Base-by-base conservation (phyloP, 1,140 invertebrate genomes). In the Habropoda laboriosa region DNA sequence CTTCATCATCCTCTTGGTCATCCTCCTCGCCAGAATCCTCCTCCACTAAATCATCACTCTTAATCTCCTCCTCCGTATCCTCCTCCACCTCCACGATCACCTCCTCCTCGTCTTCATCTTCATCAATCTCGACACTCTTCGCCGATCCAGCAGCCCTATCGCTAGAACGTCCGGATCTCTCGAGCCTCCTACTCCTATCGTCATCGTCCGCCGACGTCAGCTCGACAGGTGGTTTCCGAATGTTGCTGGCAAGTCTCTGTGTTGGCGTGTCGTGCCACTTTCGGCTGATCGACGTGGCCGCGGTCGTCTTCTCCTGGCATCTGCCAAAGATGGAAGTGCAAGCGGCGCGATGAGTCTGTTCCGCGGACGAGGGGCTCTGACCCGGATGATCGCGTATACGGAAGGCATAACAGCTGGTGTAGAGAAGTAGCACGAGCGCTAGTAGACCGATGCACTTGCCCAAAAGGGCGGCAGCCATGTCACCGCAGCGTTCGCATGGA, bases 401-500 rank as follows among this genome's bases (percentile, higher is more conserved):
- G 73, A 93, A 92, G 16, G 88, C 92, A 68, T 83, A 90, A 67
- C 90, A 91, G 51, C 91, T 80, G 24, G 82, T 78, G 67, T 90
- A 91, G 32, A 91, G 47, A 1, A 91, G 55, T 21, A 91, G 16
- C 10, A 90, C 40, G 0, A 92, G 70, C 47, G 86, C 79, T 49
- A 89, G 18, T 12, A 91, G 51, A 8, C 87, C 79, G 60, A 81
- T 68, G 78, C 79, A 91, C 84, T 89, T 92, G 88, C 89, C 91
- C 90, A 86, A 51, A 80, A 81, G 80, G 90, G 91, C 88, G 89
- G 83, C 63, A 81, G 91, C 91, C 91, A 93, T 92, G 58, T 87
- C 81, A 86, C 81, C 80, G 79, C 60, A 70, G 38, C 68, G 71
- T 90, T 92, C 81, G 90, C 91, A 92, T 92, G 77, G 84, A 83